A percentile compares a stretch with the other conserved stretches of the same genome.
Evolutionary conservation across 2,797 vertebrate species (phyloP).

Genomic region (Acanthurus lineatus): DNA sequence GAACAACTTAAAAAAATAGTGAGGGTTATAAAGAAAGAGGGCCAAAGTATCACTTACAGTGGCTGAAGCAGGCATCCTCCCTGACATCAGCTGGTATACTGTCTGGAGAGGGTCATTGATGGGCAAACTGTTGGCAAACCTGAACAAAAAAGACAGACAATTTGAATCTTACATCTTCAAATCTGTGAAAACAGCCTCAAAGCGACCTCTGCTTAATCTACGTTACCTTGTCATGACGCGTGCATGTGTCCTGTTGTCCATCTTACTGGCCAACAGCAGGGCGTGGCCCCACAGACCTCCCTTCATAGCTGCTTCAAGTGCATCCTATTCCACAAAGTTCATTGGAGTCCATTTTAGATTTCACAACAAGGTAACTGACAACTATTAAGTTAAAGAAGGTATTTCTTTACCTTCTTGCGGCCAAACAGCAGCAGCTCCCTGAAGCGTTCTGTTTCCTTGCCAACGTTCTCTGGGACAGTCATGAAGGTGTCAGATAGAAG

Average conservation of each 20-base stretch:
- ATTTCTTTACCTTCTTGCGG: constrained; percentile 90
- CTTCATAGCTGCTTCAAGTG: constrained; percentile 98
- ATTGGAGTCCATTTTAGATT: neutral
- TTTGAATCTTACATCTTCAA: neutral
- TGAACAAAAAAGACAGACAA: constrained; percentile 62
- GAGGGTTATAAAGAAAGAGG: too few species aligned
- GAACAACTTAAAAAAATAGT: neutral
- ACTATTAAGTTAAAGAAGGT: neutral
- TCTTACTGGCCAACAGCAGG: constrained; percentile 96
- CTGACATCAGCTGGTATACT: constrained; percentile 98
- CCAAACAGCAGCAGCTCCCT: constrained; percentile 96
- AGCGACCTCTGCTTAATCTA: neutral
- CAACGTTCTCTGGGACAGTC: constrained; percentile 82
- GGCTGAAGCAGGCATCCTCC: constrained; percentile 97
- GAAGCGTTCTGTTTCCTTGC: constrained; percentile 95
- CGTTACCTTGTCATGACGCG: constrained; percentile 96
- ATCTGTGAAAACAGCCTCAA: neutral
- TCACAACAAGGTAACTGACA: neutral
- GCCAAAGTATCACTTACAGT: constrained; percentile 84
- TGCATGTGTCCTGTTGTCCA: constrained; percentile 97
- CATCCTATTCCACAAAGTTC: constrained; percentile 86
- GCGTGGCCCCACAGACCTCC: constrained; percentile 98
- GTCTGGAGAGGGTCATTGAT: constrained; percentile 99
- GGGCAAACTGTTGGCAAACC: constrained; percentile 98
- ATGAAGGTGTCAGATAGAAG: constrained; percentile 92